Base-by-base conservation (phyloP, 2,797 vertebrate species). In the Manis crassicaudata region DNA sequence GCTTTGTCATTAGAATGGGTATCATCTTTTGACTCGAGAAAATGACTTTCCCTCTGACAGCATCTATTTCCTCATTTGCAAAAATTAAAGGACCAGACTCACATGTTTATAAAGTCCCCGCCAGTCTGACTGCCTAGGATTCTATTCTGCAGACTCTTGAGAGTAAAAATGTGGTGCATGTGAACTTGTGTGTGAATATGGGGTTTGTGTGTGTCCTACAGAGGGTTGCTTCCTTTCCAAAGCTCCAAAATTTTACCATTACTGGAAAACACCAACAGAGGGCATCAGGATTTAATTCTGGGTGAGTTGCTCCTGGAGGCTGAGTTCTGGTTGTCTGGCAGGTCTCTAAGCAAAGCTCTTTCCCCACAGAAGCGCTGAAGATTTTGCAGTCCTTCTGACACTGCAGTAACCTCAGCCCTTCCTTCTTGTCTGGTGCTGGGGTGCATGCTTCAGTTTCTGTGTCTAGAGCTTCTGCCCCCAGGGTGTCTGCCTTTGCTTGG, bases 201-300 rank as follows among this genome's bases (percentile, higher is more conserved):
- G 14, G 16, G 46, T 92, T 93, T 88, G 18, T 72, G 43, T 63
- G 52, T n/a, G 40, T 54, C 46, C 75, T 82, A 82, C 5, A 72
- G 68, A 96, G 43, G 46, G 40, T 62, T 80, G 37, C 77, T 77
- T 89, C 62, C 67, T 94, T 85, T 93, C 83, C 67, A 63, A 79
- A 32, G 76, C 76, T 89, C 91, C 35, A 67, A 85, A 95, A 72
- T 92, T 40, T 73, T 88, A 95, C 7, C 94, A 32, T 96, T 98
- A 58, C 98, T 98, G 92, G 81, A 96, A 98, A 95, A 82, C 97
- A 98, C 98, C 98, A 98, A 98, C 98, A 98, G 98, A 99, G 98
- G 98, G 98, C 98, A 98, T 98, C 98, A 95, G 95, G 97, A 97
- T 94, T 97, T 96, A 98, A 95, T 94, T 95, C 96, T 97, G 91